These are phyloP conservation scores for Chelonus formosanus DNA, from an alignment of 2,888 invertebrate genomes.

Conservation along the genomic window DNA sequence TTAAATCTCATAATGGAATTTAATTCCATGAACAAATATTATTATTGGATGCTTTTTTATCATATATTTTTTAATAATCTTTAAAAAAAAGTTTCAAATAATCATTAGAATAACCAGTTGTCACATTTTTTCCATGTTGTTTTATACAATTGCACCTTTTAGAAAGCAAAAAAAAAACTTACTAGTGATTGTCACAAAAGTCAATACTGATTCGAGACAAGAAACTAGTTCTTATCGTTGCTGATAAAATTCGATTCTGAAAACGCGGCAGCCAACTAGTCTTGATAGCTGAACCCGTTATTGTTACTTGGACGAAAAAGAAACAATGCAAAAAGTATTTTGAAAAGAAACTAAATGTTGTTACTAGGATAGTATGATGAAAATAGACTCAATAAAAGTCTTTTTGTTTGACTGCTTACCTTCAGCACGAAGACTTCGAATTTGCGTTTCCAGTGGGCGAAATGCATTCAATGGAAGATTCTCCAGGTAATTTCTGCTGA, in stretches of 20 bases:
- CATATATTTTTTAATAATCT: neutral
- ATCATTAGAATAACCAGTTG: neutral
- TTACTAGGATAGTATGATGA: constrained; percentile 8
- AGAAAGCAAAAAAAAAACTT: too few species aligned
- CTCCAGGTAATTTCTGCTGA: constrained; percentile 86
- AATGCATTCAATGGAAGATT: constrained; percentile 82
- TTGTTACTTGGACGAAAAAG: neutral
- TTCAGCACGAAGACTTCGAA: constrained; percentile 80
- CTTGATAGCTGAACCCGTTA: constrained; percentile 14
- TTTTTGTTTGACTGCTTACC: constrained; percentile 67
- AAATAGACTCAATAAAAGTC: constrained; percentile 6
- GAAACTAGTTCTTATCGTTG: constrained; percentile 26
- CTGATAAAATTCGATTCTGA: constrained; percentile 29
- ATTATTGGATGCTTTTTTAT: neutral
- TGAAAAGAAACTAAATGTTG: constrained; percentile 1
- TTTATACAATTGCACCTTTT: too few species aligned
- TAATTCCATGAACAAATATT: neutral
- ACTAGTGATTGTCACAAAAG: constrained; percentile 44
- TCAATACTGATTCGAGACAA: constrained; percentile 47
- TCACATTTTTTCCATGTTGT: too few species aligned
- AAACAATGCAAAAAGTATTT: neutral
- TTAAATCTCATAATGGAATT: too few species aligned
- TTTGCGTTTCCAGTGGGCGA: constrained; percentile 82
- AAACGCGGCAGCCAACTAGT: constrained; percentile 7
- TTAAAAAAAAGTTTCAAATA: neutral